A percentile compares a stretch with the other conserved stretches of the same genome.
phyloP scores from a whole-genome alignment of 2,888 invertebrate species.

The Sphinx pinastri region DNA sequence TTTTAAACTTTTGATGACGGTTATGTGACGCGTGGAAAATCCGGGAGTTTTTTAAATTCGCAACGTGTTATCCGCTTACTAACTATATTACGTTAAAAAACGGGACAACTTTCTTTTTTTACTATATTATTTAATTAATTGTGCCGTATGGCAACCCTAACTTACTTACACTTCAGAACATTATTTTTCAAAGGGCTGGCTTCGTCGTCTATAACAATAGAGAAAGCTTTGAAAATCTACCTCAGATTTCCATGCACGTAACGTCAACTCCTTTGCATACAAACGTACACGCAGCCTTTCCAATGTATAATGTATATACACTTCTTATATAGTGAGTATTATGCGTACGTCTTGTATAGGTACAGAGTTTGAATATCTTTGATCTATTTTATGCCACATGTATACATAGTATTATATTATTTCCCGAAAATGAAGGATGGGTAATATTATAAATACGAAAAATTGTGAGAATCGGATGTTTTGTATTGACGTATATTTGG shows the following conservation, averaged over 20 bases:
- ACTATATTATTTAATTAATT: not conserved
- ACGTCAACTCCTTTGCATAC: conserved; percentile 26
- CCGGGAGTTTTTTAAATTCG: no score
- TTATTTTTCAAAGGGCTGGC: conserved; percentile 36
- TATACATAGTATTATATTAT: not conserved
- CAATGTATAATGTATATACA: not conserved
- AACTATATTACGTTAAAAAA: no score
- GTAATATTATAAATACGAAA: no score
- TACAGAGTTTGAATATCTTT: not conserved
- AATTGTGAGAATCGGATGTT: no score
- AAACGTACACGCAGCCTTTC: conserved; percentile 17
- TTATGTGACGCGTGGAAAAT: no score
- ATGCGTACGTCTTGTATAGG: not conserved
- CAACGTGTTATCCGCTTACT: no score
- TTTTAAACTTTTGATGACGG: no score
- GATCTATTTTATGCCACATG: not conserved
- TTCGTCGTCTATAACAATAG: conserved; percentile 35
- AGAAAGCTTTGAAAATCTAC: conserved; percentile 33
- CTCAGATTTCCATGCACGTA: conserved; percentile 32
- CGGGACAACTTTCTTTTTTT: no score
- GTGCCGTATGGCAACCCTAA: no score
- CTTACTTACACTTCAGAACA: not conserved
- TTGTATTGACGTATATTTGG: no score
- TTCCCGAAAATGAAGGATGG: no score
- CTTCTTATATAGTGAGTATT: not conserved